These are phyloP conservation scores for Drosophila prosaltans DNA, from an alignment of 1,140 invertebrate genomes.

Conservation along the genomic window DNA sequence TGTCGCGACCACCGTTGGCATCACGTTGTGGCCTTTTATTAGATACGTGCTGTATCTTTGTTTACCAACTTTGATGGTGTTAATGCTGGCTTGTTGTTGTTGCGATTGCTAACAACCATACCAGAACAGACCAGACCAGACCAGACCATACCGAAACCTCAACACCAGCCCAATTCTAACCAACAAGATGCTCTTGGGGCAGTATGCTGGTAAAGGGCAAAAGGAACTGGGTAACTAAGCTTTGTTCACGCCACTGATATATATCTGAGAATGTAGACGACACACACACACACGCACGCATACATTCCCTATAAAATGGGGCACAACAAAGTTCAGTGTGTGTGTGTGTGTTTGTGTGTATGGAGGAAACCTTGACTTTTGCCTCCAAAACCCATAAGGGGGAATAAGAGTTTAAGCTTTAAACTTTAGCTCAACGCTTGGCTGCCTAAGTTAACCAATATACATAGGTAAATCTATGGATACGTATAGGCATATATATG, in stretches of 20 bases:
- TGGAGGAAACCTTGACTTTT: slow-evolving; percentile 47
- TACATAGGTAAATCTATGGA: not conserved
- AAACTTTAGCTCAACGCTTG: slow-evolving; percentile 5
- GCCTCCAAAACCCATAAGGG: not conserved
- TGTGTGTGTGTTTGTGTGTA: slow-evolving; percentile 1
- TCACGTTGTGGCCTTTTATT: slow-evolving; percentile 81
- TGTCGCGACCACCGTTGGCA: slow-evolving; percentile 58
- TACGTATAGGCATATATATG: not conserved
- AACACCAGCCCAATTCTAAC: slow-evolving; percentile 2
- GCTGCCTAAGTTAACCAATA: not conserved
- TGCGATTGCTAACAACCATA: slow-evolving; percentile 16
- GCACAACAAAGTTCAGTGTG: slow-evolving; percentile 8
- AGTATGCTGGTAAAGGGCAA: not conserved
- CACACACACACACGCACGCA: slow-evolving; percentile 32
- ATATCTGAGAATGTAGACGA: slow-evolving; percentile 44
- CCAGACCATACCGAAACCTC: not conserved
- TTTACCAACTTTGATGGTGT: slow-evolving; percentile 80
- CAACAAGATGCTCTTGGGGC: not conserved
- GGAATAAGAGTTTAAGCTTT: slow-evolving; percentile 20
- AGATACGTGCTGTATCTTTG: slow-evolving; percentile 81
- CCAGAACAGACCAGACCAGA: slow-evolving; percentile 7
- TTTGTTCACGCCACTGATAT: slow-evolving; percentile 50
- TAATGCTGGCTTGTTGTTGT: slow-evolving; percentile 71
- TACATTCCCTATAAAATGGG: slow-evolving; percentile 4
- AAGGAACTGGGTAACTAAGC: slow-evolving; percentile 5